Evolutionary conservation across 1,140 invertebrate genomes (phyloP).

Genomic region (Physella acuta): DNA sequence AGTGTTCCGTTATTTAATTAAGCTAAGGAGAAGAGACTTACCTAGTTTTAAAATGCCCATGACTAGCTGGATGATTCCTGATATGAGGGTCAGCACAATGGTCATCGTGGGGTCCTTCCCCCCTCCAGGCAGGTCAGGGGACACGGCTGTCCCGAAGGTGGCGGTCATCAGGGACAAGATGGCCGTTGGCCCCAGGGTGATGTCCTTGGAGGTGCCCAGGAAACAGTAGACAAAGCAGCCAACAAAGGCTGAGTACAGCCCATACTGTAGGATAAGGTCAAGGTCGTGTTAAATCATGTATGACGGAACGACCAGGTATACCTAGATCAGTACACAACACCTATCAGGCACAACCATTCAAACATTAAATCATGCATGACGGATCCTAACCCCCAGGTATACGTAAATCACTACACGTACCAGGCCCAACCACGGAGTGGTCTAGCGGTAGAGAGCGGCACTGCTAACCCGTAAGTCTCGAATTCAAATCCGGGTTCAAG

Average conservation of each 20-base stretch:
- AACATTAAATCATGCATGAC: neutral
- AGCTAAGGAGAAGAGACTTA: slow-evolving; percentile 46
- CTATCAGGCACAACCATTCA: neutral
- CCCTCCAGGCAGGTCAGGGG: slow-evolving; percentile 17
- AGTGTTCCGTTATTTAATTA: too few species aligned
- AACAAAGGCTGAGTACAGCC: slow-evolving; percentile 88
- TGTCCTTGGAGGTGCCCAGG: slow-evolving; percentile 86
- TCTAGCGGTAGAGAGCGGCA: too few species aligned
- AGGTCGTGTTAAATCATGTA: too few species aligned
- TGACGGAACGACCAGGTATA: too few species aligned
- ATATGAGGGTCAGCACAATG: slow-evolving; percentile 75
- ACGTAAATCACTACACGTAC: too few species aligned
- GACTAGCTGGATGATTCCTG: slow-evolving; percentile 74
- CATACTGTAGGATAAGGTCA: slow-evolving; percentile 64
- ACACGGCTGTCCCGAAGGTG: slow-evolving; percentile 46
- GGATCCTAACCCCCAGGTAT: neutral
- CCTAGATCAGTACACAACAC: neutral
- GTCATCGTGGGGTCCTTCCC: slow-evolving; percentile 65
- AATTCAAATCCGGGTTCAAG: too few species aligned
- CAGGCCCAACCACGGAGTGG: neutral
- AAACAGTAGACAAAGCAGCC: slow-evolving; percentile 87
- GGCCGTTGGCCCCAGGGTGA: slow-evolving; percentile 67
- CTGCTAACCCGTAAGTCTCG: too few species aligned
- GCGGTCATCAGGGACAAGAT: slow-evolving; percentile 61
- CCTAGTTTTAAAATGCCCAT: slow-evolving; percentile 79